These are phyloP conservation scores for Chiloscyllium plagiosum DNA, from an alignment of 2,113 vertebrate genomes.

Conservation along the genomic window DNA sequence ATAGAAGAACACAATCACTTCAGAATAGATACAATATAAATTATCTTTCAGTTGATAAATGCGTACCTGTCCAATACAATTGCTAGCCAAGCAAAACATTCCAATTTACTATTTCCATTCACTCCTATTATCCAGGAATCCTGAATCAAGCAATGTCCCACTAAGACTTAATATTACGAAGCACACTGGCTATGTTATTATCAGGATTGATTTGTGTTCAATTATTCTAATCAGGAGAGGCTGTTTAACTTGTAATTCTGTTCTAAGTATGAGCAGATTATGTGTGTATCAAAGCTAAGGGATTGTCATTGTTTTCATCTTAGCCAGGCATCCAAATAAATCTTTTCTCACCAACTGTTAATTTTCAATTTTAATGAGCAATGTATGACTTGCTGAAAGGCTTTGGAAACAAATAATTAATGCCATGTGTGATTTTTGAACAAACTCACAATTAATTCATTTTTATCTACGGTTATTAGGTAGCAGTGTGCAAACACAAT, in stretches of 20 bases:
- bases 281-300: neutral
- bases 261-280: neutral
- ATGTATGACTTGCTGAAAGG: neutral
- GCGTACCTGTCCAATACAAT: slow-evolving; percentile 1
- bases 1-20: neutral
- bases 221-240: neutral
- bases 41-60: slow-evolving; percentile 11
- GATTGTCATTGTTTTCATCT: slow-evolving; percentile 13
- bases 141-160: neutral
- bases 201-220: slow-evolving; percentile 1
- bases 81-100: neutral
- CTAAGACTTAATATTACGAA: neutral
- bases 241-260: neutral
- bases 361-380: slow-evolving; percentile 27
- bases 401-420: neutral
- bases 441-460: neutral
- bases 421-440: slow-evolving; percentile 3
- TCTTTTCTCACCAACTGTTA: neutral
- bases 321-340: neutral
- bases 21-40: slow-evolving; percentile 27
- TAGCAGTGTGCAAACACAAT: neutral
- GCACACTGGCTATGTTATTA: neutral
- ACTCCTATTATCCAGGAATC: neutral
- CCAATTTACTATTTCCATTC: slow-evolving; percentile 28
- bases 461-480: neutral